Base-by-base conservation (phyloP, 2,113 vertebrate species). In the Perca schrenkii region DNA sequence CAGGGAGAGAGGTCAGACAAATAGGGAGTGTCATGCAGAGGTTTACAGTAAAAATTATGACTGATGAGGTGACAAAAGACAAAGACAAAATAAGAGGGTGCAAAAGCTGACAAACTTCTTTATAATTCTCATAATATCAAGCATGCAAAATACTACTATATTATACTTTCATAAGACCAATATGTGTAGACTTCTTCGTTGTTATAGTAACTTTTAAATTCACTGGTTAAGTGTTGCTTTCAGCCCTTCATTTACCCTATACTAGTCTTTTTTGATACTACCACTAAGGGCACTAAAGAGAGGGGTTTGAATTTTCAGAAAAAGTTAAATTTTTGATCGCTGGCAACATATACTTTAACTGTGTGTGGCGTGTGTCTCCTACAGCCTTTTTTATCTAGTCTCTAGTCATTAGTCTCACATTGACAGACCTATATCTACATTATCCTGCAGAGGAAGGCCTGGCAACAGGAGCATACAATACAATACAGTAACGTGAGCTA, bases 1-100 rank as follows among this genome's bases (percentile, higher is more conserved):
- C 63, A 65, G 65, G 72, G 54, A 61, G 69, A 58, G 71, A 66
- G 80, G 82, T 85, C 78, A 85, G 25, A 84, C 69, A 80, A 72
- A 80, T 19, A 22, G 21, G 12, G 36, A 54, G 28, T 12, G 50
- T 60, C 85, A 58, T 14, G 52, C 36, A 28, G 43, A 67, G 28
- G 57, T 69, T 82, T 54, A 61, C 52, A 65, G 67, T 61, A 8
- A 36, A 65, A 52, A 70, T 43, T 72, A 69, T 1, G 25, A 47
- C 60, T n/a, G 76, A 67, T 53, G 80, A 68, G 79, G 69, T 12
- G 68, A 76, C 49, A 6, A 64, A 28, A 28, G 31, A 31, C 31
- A 31, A 10, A 56, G 57, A 69, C 40, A 21, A 16, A 74, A 11
- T 47, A 40, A 49, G 43, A 66, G 60, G 25, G 52, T 4, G 31